A percentile compares a stretch with the other conserved stretches of the same genome.
These are phyloP conservation scores for Sycophaga agraensis DNA, from an alignment of 1,140 invertebrate genomes.

Conservation along the genomic window DNA sequence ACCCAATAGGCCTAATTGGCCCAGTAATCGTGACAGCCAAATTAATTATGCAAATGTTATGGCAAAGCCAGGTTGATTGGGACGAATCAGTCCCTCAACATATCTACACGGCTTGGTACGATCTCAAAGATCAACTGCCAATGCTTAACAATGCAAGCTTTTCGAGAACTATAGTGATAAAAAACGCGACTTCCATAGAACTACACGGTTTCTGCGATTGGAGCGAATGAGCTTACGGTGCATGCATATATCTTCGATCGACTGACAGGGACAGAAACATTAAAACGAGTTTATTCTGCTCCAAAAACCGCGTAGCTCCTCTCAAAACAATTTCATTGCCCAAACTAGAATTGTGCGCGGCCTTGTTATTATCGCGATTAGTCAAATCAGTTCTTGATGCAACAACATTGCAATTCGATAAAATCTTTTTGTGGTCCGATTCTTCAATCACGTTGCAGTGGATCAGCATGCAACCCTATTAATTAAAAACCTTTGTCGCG, in stretches of 20 bases:
- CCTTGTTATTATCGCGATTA: not conserved
- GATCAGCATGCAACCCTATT: not conserved
- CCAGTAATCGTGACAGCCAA: not conserved
- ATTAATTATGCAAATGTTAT: conserved; percentile 1
- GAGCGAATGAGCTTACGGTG: not conserved
- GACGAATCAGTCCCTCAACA: not conserved
- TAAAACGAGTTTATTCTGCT: not conserved
- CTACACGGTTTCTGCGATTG: conserved; percentile 18
- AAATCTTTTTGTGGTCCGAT: conserved; percentile 10
- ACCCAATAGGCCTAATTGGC: not conserved
- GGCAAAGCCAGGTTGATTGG: not conserved
- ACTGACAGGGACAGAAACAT: not conserved
- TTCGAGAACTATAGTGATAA: not conserved
- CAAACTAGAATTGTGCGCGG: conserved; percentile 17
- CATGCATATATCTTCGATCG: conserved; percentile 6
- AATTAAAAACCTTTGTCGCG: not conserved
- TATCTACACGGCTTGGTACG: not conserved
- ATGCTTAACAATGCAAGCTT: not conserved
- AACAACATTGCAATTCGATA: not conserved
- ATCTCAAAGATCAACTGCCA: not conserved
- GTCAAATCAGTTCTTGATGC: not conserved
- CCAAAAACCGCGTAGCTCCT: not conserved
- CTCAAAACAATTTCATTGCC: conserved; percentile 19
- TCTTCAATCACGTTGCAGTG: not conserved
- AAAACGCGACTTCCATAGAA: not conserved